These are phyloP conservation scores for Nylanderia fulva DNA, from an alignment of 1,140 invertebrate species.

Conservation along the genomic window DNA sequence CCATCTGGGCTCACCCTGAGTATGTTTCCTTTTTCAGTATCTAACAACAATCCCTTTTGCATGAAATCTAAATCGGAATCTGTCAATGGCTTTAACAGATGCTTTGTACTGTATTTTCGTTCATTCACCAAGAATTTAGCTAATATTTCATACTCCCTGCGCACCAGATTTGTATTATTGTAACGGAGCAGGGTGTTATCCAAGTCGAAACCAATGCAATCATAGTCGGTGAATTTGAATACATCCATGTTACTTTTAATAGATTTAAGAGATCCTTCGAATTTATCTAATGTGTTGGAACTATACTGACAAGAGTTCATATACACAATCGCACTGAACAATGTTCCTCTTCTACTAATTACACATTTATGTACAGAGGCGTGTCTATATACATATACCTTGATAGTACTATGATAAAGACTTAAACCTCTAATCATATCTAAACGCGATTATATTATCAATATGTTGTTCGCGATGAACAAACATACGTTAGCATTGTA, in stretches of 20 bases:
- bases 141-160: conserved; percentile 89
- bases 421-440: neutral
- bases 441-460: neutral
- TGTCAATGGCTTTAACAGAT: conserved; percentile 86
- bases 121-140: conserved; percentile 88
- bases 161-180: conserved; percentile 88
- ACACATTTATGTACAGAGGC: neutral
- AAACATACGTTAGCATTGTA: neutral
- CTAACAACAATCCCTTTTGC: conserved; percentile 92
- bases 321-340: too few species aligned
- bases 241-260: conserved; percentile 73
- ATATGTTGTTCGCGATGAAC: too few species aligned
- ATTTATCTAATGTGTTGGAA: neutral
- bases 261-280: too few species aligned
- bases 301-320: neutral
- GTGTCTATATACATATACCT: neutral
- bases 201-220: conserved; percentile 93
- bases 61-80: conserved; percentile 88
- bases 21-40: conserved; percentile 91
- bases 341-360: neutral
- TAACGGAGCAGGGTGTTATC: conserved; percentile 92
- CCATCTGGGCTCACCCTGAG: conserved; percentile 89
- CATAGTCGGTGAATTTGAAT: conserved; percentile 89
- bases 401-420: neutral
- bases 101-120: conserved; percentile 87